Percentiles rank a stretch among this genome's conserved stretches.
Evolutionary conservation across 2,113 vertebrate species (phyloP).

Genomic region (Trogon melanurus): DNA sequence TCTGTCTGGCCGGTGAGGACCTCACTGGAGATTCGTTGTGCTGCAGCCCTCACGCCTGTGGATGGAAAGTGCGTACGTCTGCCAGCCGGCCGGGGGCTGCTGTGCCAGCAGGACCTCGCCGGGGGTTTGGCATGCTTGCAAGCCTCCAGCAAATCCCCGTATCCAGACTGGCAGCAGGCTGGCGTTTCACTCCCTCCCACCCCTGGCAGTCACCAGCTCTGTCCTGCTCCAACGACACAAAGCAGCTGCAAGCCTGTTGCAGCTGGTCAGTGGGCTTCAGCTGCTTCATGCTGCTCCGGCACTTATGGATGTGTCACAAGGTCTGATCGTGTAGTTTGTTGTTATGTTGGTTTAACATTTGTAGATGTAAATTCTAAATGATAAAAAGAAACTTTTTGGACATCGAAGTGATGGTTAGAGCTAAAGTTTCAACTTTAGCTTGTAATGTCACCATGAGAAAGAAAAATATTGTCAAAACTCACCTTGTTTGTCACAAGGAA

Average conservation of each 20-base stretch:
- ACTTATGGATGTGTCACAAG: fast-evolving
- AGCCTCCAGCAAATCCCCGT: neutral
- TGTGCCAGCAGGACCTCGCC: fast-evolving
- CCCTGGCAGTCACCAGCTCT: neutral
- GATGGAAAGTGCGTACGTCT: neutral
- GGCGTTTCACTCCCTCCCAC: fast-evolving
- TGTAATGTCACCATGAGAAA: neutral
- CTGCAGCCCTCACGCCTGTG: neutral
- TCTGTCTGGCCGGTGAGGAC: fast-evolving
- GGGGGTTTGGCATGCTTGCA: neutral
- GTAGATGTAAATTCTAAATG: neutral
- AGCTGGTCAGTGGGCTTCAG: neutral
- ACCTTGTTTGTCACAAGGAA: neutral
- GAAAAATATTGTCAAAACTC: neutral
- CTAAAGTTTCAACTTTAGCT: neutral
- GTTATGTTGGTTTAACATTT: too few relatives aligned
- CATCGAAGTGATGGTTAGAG: neutral
- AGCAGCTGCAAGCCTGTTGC: neutral
- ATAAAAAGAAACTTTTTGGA: neutral
- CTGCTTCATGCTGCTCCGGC: neutral
- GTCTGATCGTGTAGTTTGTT: neutral
- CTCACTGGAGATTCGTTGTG: neutral
- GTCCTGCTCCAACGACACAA: neutral
- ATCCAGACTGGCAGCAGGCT: neutral
- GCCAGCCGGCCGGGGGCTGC: neutral